Conservation (phyloP, 2,113 vertebrate genomes). For the Phyllostomus hastatus region DNA sequence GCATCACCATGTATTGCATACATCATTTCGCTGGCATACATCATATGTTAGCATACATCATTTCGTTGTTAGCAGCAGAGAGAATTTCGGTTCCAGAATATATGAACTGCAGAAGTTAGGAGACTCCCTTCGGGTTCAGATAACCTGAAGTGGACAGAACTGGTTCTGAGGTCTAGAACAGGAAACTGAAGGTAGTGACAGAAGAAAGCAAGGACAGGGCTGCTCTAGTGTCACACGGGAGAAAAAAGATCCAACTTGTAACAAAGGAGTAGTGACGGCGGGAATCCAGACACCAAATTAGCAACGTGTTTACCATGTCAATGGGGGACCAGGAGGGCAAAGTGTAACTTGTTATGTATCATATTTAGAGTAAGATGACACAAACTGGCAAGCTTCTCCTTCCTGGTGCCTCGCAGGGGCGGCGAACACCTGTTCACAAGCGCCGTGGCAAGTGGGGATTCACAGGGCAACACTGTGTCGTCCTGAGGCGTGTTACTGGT, state of each 20-base stretch:
- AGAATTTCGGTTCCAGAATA: not conserved
- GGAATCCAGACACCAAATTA: not conserved
- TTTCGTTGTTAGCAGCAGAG: not conserved
- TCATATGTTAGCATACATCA: no score
- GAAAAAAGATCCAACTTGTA: not conserved
- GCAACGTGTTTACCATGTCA: slow-evolving; percentile 2
- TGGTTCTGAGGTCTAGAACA: not conserved
- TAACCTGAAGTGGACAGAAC: not conserved
- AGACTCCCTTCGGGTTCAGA: not conserved
- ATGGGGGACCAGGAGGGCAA: not conserved
- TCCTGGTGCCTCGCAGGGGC: not conserved
- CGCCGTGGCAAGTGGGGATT: not conserved
- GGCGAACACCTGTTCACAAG: not conserved
- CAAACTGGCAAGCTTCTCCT: not conserved
- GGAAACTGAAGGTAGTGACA: not conserved
- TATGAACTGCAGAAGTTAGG: not conserved
- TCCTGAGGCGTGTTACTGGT: not conserved
- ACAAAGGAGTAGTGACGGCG: not conserved
- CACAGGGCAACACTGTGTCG: not conserved
- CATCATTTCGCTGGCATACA: not conserved
- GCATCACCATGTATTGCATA: not conserved
- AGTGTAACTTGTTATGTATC: not conserved
- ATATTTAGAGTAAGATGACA: not conserved
- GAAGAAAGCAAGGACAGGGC: not conserved
- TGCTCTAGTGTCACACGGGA: not conserved